Evolutionary conservation across 2,113 vertebrate genomes (phyloP).

Genomic region (Microtus ochrogaster): DNA sequence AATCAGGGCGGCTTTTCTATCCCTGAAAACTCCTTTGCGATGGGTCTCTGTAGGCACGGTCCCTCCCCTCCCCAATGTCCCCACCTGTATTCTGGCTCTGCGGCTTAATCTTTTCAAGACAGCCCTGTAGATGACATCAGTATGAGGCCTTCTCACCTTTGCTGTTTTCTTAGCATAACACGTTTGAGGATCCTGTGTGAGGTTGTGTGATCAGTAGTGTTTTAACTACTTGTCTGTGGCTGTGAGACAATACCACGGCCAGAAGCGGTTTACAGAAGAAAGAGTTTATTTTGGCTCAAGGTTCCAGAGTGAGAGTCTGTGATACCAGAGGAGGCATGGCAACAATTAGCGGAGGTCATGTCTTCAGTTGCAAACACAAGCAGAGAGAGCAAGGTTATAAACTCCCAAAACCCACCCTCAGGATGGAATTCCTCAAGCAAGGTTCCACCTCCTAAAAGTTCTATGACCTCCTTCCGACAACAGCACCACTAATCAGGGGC

Average conservation of each 20-base stretch:
- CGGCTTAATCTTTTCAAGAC: neutral
- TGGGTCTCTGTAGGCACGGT: neutral
- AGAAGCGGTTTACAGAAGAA: neutral
- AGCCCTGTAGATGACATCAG: neutral
- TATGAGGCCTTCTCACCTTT: neutral
- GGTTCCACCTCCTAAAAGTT: too few species aligned
- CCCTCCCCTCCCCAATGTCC: rapidly evolving
- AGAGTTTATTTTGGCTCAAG: neutral
- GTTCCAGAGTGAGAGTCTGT: neutral
- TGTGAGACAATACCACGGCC: neutral
- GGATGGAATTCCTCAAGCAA: neutral
- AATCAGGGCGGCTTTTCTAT: neutral
- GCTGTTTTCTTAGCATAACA: neutral
- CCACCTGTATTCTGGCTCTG: neutral
- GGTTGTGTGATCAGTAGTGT: neutral
- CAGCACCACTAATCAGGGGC: neutral
- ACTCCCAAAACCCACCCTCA: neutral
- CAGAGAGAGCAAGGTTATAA: neutral
- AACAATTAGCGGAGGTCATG: neutral
- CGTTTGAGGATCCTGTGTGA: neutral
- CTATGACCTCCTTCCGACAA: too few species aligned
- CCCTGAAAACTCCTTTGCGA: too few species aligned
- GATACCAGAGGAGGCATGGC: neutral
- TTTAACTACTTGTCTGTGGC: neutral
- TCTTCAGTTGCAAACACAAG: neutral